Base-by-base conservation (phyloP, 2,797 vertebrate species). In the Mastacembelus armatus region DNA sequence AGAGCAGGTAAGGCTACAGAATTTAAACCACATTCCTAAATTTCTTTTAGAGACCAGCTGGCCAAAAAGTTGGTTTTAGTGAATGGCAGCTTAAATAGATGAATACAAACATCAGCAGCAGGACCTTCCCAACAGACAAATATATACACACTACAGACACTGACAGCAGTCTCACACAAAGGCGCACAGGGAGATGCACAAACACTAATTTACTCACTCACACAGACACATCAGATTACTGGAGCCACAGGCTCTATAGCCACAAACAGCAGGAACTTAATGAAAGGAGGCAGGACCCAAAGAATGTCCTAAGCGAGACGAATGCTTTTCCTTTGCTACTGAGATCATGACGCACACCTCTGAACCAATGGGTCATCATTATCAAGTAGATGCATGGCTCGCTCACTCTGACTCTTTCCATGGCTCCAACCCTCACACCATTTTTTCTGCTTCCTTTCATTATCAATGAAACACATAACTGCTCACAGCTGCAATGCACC, bases 251-350 rank as follows among this genome's bases (percentile, higher is more conserved):
- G 88, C 85, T 78, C 63, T 80, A 85, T 79, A 87, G 72, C 81
- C 84, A 90, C 90, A 81, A 85, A 81, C 92, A 93, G 92, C 90
- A 80, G 88, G 93, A 74, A 84, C 70, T 80, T 94, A 93, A 94
- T 93, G 91, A 90, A 86, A 88, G 87, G 85, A 89, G 84, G 87
- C 90, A 85, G 90, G 87, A 80, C 85, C 65, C 75, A 83, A 81
- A 88, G 83, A 54, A 78, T 78, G 61, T 83, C 81, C 78, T 68
- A 78, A 80, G 85, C 44, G 66, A 82, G 78, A 88, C 76, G 80
- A 87, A 85, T 74, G 69, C 75, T 75, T 62, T n/a, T 52, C 78
- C 63, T 48, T 77, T 22, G 26, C 70, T 74, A 56, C 76, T 56
- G 76, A 86, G 77, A 71, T 50, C 58, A 74, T 50, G 55, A 74